Conservation (phyloP, 2,888 invertebrate genomes). For the Agrenia bidenticulata region DNA sequence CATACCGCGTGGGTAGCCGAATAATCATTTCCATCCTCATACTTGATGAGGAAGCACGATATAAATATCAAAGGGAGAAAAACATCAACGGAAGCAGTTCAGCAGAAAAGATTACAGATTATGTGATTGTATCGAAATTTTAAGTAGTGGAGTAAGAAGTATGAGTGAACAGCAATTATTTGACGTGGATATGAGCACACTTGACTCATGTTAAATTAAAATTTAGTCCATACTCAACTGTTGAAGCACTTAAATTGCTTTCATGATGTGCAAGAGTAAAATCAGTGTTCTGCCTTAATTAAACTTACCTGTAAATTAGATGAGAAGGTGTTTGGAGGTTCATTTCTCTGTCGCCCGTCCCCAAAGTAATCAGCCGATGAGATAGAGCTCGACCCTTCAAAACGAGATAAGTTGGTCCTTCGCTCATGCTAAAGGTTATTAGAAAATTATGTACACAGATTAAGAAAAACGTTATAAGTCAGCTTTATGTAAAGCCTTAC, state of each 20-base stretch:
- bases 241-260: too few relatives aligned
- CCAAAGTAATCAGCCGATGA: slow-evolving; percentile 96
- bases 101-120: too few relatives aligned
- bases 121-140: too few relatives aligned
- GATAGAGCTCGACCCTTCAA: slow-evolving; percentile 92
- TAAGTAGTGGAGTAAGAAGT: too few relatives aligned
- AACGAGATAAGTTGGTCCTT: slow-evolving; percentile 67
- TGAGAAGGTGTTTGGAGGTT: slow-evolving; percentile 9
- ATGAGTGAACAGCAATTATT: not conserved
- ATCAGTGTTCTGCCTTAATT: too few relatives aligned
- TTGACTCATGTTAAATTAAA: too few relatives aligned
- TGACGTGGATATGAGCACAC: slow-evolving; percentile 16
- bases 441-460: not conserved
- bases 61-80: not conserved
- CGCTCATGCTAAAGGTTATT: slow-evolving; percentile 59
- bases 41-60: not conserved
- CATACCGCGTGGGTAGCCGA: slow-evolving; percentile 21
- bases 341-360: slow-evolving; percentile 56
- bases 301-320: slow-evolving; percentile 26
- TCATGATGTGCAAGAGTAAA: too few relatives aligned
- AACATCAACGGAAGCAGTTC: too few relatives aligned
- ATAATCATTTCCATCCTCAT: slow-evolving; percentile 20
- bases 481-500: slow-evolving; percentile 54
- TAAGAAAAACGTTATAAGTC: not conserved
- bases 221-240: too few relatives aligned